Evolutionary conservation across 2,113 vertebrate genomes (phyloP).

Genomic region (Cranoglanis bouderius): DNA sequence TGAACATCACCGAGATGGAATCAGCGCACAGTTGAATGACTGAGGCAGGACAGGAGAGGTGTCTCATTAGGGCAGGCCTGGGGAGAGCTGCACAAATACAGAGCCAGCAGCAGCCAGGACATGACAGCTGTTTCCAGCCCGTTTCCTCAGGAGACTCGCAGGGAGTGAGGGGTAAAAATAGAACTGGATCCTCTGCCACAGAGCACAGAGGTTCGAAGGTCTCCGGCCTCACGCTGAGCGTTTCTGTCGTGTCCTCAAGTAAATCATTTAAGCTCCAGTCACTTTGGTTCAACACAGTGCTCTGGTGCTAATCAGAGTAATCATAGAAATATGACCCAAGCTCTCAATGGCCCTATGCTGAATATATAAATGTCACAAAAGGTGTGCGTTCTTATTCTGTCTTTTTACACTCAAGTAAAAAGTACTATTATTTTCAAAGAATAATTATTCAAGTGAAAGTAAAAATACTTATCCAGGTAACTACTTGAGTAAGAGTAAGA

Average conservation of each 20-base stretch:
- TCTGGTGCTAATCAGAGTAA: neutral
- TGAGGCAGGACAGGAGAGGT: constrained; percentile 11
- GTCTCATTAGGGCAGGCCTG: constrained; percentile 36
- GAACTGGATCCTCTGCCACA: constrained; percentile 7
- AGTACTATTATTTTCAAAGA: neutral
- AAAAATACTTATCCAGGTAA: neutral
- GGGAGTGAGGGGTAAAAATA: constrained; percentile 44
- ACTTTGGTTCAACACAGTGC: neutral
- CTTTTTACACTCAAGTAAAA: neutral
- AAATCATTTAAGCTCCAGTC: constrained; percentile 15
- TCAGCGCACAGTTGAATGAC: neutral
- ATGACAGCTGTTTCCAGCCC: constrained; percentile 47
- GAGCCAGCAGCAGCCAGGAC: constrained; percentile 16
- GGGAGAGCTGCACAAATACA: constrained; percentile 16
- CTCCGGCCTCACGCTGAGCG: neutral
- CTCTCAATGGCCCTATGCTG: neutral
- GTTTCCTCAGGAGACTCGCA: constrained; percentile 33
- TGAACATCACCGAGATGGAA: neutral
- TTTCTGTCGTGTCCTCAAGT: neutral
- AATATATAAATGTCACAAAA: neutral
- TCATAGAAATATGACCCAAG: neutral
- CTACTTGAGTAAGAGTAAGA: neutral
- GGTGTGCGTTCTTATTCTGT: neutral
- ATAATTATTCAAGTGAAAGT: neutral
- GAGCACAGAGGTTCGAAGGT: constrained; percentile 9